These are phyloP conservation scores for Cantharis rufa DNA, from an alignment of 2,888 invertebrate genomes.

Conservation along the genomic window DNA sequence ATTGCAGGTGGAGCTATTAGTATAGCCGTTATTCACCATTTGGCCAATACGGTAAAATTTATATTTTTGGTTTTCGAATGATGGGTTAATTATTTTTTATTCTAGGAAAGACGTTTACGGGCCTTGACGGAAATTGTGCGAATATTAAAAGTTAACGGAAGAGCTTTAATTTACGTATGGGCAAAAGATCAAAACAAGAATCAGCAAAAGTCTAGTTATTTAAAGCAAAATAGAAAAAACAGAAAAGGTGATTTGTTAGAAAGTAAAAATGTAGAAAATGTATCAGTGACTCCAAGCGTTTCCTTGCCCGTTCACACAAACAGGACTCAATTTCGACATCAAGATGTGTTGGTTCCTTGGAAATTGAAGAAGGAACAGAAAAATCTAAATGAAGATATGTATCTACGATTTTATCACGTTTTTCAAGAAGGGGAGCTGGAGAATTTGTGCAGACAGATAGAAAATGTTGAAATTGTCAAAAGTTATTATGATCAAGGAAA, in stretches of 20 bases:
- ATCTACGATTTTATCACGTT: slow-evolving; percentile 90
- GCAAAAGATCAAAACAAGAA: slow-evolving; percentile 83
- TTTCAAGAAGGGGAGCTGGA: slow-evolving; percentile 85
- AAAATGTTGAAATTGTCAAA: slow-evolving; percentile 61
- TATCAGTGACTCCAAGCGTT: slow-evolving; percentile 40
- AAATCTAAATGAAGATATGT: slow-evolving; percentile 55
- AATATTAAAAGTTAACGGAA: slow-evolving; percentile 73
- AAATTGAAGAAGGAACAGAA: slow-evolving; percentile 66
- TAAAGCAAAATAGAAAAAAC: slow-evolving; percentile 65
- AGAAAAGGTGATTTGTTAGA: slow-evolving; percentile 46
- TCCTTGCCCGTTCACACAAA: slow-evolving; percentile 84
- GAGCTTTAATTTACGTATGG: slow-evolving; percentile 93
- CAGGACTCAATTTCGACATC: slow-evolving; percentile 85
- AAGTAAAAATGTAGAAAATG: slow-evolving; percentile 38
- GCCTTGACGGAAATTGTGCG: slow-evolving; percentile 79
- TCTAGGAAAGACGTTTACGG: slow-evolving; percentile 70
- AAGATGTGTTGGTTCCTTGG: slow-evolving; percentile 96
- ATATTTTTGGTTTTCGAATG: slow-evolving; percentile 5
- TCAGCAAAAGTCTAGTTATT: slow-evolving; percentile 68
- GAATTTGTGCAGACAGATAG: slow-evolving; percentile 62
- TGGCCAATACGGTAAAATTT: slow-evolving; percentile 71
- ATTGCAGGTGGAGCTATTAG: slow-evolving; percentile 84
- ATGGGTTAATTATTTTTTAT: slow-evolving; percentile 14
- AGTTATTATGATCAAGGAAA: slow-evolving; percentile 96
- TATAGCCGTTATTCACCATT: slow-evolving; percentile 96